phyloP scores from a whole-genome alignment of 1,140 invertebrate genomes.

The Drosophila watanabei region DNA sequence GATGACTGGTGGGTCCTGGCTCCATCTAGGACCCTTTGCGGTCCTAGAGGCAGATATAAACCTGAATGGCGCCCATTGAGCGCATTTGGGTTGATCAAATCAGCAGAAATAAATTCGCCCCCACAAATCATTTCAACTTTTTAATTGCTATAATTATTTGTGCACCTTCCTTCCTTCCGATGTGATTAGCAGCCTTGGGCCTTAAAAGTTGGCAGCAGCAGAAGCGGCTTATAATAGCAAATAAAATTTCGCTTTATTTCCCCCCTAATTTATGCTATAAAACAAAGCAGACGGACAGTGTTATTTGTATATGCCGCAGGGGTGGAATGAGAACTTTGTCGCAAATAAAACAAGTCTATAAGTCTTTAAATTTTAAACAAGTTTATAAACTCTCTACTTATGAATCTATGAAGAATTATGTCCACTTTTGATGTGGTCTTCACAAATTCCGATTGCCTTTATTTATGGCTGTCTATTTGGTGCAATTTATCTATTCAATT shows the following conservation, averaged over 20 bases:
- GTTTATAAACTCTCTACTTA: neutral
- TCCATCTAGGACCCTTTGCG: conserved; percentile 2
- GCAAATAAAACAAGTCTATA: neutral
- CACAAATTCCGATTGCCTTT: neutral
- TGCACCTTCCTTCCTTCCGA: conserved; percentile 24
- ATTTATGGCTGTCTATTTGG: conserved; percentile 4
- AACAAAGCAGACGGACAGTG: conserved; percentile 20
- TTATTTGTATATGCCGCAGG: conserved; percentile 18
- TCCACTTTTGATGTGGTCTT: neutral
- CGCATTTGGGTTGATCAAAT: conserved; percentile 57
- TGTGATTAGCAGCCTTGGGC: conserved; percentile 53
- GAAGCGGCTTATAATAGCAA: conserved; percentile 39
- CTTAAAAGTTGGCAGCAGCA: conserved; percentile 30
- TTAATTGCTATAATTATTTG: conserved; percentile 74
- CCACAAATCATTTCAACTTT: conserved; percentile 69
- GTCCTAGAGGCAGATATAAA: neutral
- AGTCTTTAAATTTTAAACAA: neutral
- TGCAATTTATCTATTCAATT: conserved; percentile 3
- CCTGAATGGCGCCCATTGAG: conserved; percentile 7
- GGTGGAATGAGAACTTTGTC: conserved; percentile 8
- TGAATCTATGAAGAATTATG: neutral
- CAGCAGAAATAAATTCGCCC: conserved; percentile 49
- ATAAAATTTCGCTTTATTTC: conserved; percentile 51
- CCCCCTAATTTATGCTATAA: conserved; percentile 24
- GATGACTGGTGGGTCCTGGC: conserved; percentile 8